These are phyloP conservation scores for Oxyteleia sp. DNA, from an alignment of 2,888 invertebrate genomes.

Conservation along the genomic window DNA sequence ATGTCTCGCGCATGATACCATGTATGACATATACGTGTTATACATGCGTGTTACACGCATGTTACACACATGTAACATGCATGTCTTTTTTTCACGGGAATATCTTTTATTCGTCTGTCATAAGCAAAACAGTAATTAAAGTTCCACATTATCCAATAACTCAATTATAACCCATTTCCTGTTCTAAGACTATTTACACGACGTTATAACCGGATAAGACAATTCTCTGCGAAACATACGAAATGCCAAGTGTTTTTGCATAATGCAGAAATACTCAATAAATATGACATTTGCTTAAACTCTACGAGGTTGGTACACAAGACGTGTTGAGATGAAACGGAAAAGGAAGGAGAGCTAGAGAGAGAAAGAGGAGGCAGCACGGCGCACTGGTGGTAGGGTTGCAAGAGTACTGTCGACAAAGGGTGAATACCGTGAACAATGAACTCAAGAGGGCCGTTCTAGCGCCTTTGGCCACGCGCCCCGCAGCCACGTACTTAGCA, in stretches of 20 bases:
- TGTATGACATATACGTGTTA: no score
- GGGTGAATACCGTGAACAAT: constrained; percentile 85
- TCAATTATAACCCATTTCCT: background rate
- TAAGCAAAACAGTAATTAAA: no score
- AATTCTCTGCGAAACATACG: background rate
- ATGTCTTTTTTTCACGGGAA: no score
- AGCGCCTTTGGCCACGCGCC: constrained; percentile 87
- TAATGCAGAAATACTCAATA: constrained; percentile 83
- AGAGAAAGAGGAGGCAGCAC: constrained; percentile 69
- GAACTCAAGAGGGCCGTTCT: constrained; percentile 85
- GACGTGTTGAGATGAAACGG: constrained; percentile 79
- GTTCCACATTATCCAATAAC: background rate
- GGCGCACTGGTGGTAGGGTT: constrained; percentile 70
- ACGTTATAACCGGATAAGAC: background rate
- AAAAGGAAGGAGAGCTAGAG: constrained; percentile 67
- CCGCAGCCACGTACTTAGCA: constrained; percentile 85
- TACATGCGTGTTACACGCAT: no score
- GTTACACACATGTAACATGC: no score
- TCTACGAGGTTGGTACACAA: constrained; percentile 81
- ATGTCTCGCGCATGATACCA: no score
- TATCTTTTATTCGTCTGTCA: no score
- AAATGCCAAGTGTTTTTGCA: constrained; percentile 65
- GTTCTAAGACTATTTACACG: background rate
- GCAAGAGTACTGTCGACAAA: constrained; percentile 76
- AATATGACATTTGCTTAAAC: constrained; percentile 85